Evolutionary conservation across 2,888 invertebrate genomes (phyloP).

Genomic region (Spatulosminthurus flaviceps): DNA sequence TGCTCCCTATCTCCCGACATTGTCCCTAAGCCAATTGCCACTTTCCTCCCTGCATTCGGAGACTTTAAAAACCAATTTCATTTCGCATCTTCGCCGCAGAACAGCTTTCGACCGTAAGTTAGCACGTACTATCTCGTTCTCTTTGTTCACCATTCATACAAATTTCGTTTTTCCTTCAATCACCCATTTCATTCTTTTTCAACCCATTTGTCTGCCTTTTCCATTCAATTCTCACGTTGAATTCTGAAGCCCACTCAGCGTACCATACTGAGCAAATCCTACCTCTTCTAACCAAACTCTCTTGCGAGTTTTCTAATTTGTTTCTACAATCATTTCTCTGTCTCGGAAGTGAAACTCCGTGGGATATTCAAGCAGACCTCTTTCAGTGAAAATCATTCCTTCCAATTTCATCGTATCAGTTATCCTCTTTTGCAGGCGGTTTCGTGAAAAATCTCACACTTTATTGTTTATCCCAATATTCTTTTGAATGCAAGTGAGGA

Average conservation of each 20-base stretch:
- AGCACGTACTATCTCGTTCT: slow-evolving; percentile 38
- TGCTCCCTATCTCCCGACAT: slow-evolving; percentile 4
- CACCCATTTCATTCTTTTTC: slow-evolving; percentile 1
- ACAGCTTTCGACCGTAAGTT: slow-evolving; percentile 97
- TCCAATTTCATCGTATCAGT: too few species aligned
- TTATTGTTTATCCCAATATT: too few species aligned
- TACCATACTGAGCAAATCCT: background rate
- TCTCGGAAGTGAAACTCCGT: too few species aligned
- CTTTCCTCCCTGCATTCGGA: slow-evolving; percentile 43
- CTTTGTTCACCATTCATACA: background rate
- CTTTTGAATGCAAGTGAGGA: too few species aligned
- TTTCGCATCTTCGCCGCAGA: slow-evolving; percentile 71
- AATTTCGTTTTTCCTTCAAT: background rate
- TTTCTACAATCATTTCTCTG: too few species aligned
- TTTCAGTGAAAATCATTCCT: too few species aligned
- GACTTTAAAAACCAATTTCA: slow-evolving; percentile 62
- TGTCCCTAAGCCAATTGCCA: slow-evolving; percentile 33
- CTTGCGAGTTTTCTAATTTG: too few species aligned
- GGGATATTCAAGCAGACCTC: too few species aligned
- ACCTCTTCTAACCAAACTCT: too few species aligned
- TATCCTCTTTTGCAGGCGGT: too few species aligned
- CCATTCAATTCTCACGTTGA: background rate
- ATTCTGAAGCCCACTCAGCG: background rate
- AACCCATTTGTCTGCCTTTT: background rate
- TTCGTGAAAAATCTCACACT: too few species aligned